Evolutionary conservation across 2,888 invertebrate species (phyloP).

Genomic region (Athalia rosae): DNA sequence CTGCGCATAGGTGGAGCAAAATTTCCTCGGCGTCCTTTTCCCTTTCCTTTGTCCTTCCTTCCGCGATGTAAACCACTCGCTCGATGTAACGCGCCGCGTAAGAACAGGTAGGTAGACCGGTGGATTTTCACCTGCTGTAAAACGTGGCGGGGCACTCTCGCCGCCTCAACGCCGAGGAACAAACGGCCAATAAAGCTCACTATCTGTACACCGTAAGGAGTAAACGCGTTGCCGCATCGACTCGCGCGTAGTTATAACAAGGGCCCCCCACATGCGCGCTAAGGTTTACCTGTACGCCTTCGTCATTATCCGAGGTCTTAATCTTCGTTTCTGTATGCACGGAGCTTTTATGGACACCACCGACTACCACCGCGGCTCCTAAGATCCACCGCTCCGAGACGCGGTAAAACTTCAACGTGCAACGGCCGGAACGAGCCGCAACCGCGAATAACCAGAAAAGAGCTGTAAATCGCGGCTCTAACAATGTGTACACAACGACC

Average conservation of each 20-base stretch:
- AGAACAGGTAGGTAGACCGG: background rate
- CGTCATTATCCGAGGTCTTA: conserved; percentile 41
- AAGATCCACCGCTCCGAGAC: conserved; percentile 6
- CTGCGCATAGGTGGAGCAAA: background rate
- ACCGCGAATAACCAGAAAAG: background rate
- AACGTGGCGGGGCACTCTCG: conserved; percentile 13
- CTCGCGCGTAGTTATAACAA: background rate
- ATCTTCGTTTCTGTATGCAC: conserved; percentile 26
- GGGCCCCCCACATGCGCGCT: background rate
- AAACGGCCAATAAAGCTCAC: conserved; percentile 35
- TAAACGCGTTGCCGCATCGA: background rate
- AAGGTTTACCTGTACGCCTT: conserved; percentile 21
- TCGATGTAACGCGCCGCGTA: too few species aligned
- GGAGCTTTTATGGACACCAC: conserved; percentile 35
- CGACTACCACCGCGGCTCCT: background rate
- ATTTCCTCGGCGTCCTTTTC: conserved; percentile 3
- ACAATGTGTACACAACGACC: background rate
- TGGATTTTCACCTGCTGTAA: conserved; percentile 36
- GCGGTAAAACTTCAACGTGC: background rate
- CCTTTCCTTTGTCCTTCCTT: background rate
- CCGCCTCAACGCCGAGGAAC: conserved; percentile 23
- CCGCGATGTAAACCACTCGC: background rate
- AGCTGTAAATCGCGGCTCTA: conserved; percentile 3
- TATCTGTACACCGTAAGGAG: background rate
- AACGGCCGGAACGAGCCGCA: background rate